A percentile compares a stretch with the other conserved stretches of the same genome.
Conservation (phyloP, 37 sponge, comb jelly and placozoan genomes). For the Petrosia ficiformis region DNA sequence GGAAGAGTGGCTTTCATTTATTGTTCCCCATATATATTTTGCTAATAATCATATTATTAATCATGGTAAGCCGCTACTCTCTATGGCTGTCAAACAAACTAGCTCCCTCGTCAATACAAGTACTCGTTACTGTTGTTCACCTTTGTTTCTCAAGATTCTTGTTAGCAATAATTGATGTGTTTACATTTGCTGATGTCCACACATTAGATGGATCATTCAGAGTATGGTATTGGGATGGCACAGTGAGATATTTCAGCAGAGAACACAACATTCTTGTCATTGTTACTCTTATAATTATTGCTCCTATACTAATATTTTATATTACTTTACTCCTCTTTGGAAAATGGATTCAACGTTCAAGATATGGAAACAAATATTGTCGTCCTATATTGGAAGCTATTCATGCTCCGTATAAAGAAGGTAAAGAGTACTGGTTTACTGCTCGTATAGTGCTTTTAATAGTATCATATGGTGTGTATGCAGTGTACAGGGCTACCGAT, state of each 20-base stretch:
- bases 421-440: not conserved
- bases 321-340: not conserved
- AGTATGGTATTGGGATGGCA: not conserved
- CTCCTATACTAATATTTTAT: not conserved
- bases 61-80: conserved; percentile 3
- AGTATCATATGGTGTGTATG: not conserved
- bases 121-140: conserved; percentile 37
- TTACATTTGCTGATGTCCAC: conserved; percentile 22
- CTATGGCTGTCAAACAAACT: conserved; percentile 1
- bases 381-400: not conserved
- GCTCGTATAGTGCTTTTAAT: not conserved
- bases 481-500: not conserved
- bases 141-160: conserved; percentile 27
- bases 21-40: conserved; percentile 46
- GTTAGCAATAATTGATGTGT: conserved; percentile 4
- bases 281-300: not conserved
- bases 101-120: conserved; percentile 22
- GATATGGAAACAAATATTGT: not conserved
- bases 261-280: not conserved
- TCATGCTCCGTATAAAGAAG: conserved; percentile 13
- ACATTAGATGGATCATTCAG: not conserved
- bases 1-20: conserved; percentile 27
- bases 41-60: not conserved
- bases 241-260: not conserved
- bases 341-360: not conserved